Conservation (phyloP, 2,888 invertebrate genomes). For the Xestia rhomboidea region DNA sequence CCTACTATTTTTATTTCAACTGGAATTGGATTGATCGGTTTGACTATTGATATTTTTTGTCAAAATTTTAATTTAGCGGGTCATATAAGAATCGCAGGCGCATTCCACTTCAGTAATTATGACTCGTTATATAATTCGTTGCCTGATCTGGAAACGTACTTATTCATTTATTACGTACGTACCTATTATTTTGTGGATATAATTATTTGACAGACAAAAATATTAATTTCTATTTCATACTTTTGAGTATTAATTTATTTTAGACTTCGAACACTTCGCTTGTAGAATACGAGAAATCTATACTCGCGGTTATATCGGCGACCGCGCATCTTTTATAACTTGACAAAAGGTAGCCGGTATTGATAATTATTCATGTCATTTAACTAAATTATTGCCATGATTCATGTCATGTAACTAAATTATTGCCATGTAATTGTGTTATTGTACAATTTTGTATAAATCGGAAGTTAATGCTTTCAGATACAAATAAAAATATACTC, state of each 20-base stretch:
- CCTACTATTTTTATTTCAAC: conserved; percentile 5
- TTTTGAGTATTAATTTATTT: conserved; percentile 28
- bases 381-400: too few relatives aligned
- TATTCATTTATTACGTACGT: background rate
- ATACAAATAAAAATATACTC: conserved; percentile 19
- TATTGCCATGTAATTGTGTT: conserved; percentile 26
- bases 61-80: conserved; percentile 26
- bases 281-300: background rate
- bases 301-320: background rate
- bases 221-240: conserved; percentile 22
- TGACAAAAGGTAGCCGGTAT: conserved; percentile 14
- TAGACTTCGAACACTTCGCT: conserved; percentile 2
- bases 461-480: conserved; percentile 32
- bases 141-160: background rate
- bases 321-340: conserved; percentile 3
- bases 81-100: conserved; percentile 65
- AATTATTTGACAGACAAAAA: conserved; percentile 15
- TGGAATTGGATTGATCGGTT: conserved; percentile 9
- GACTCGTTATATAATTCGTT: conserved; percentile 24
- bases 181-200: conserved; percentile 7
- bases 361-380: background rate
- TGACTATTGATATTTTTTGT: conserved; percentile 9
- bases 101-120: conserved; percentile 52
- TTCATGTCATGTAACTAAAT: conserved; percentile 32
- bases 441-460: conserved; percentile 53